Conservation (phyloP, 2,888 invertebrate species). For the Diadegma fenestrale region DNA sequence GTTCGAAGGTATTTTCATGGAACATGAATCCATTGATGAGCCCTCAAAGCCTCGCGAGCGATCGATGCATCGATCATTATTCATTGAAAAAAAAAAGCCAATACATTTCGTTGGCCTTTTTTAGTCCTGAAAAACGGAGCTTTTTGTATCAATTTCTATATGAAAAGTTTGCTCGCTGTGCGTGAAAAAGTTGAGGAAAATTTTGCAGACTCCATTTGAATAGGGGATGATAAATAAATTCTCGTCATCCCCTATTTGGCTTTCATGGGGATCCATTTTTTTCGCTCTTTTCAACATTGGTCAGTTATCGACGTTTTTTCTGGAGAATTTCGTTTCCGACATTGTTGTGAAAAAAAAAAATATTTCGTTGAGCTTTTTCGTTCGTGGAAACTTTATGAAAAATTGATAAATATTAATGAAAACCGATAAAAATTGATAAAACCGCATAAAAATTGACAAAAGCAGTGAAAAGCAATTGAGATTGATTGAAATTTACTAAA, state of each 20-base stretch:
- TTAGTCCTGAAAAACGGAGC: neutral
- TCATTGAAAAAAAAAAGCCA: neutral
- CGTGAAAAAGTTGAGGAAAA: neutral
- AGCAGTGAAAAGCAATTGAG: too few relatives aligned
- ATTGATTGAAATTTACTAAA: too few relatives aligned
- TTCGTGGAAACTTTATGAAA: too few relatives aligned
- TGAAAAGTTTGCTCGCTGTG: neutral
- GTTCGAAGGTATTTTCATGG: conserved; percentile 31
- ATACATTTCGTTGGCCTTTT: neutral
- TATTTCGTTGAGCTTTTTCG: too few relatives aligned
- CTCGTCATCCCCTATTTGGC: neutral
- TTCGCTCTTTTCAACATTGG: neutral
- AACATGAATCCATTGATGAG: conserved; percentile 47
- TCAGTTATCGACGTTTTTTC: neutral
- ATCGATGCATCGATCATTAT: conserved; percentile 14
- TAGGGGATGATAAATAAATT: neutral
- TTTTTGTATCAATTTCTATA: neutral
- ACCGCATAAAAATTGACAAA: too few relatives aligned
- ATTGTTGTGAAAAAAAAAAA: too few relatives aligned
- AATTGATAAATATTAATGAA: too few relatives aligned
- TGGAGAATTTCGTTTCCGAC: neutral
- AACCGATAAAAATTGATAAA: too few relatives aligned
- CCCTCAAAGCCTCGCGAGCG: neutral
- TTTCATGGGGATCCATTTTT: too few relatives aligned
- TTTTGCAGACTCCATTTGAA: neutral